These are phyloP conservation scores for Galago senegalensis DNA, from an alignment of 2,797 vertebrate genomes.

Conservation along the genomic window DNA sequence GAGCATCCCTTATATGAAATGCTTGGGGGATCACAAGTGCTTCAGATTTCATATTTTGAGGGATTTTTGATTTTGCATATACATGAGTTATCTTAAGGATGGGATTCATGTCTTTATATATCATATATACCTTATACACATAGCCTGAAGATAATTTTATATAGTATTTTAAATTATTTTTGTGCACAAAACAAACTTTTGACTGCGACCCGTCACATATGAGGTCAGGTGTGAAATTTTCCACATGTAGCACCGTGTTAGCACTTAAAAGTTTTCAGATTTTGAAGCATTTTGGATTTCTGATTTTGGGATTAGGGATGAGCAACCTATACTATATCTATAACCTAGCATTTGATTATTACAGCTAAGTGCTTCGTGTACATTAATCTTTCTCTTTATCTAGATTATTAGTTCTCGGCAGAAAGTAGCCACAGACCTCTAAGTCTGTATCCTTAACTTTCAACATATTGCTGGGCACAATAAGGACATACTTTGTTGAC, in stretches of 20 bases:
- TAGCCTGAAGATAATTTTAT: neutral
- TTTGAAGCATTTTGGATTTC: neutral
- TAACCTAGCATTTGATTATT: slow-evolving; percentile 45
- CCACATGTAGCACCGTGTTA: neutral
- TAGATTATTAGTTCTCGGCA: slow-evolving; percentile 43
- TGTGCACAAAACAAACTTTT: neutral
- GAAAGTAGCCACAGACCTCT: slow-evolving; percentile 40
- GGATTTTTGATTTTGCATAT: neutral
- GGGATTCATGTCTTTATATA: neutral
- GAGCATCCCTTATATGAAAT: neutral
- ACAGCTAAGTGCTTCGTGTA: slow-evolving; percentile 51
- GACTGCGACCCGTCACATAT: neutral
- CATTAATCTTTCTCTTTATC: slow-evolving; percentile 46
- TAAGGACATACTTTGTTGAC: neutral
- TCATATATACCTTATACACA: neutral
- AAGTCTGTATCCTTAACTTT: slow-evolving; percentile 41
- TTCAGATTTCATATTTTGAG: neutral
- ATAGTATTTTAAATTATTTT: neutral
- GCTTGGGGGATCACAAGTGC: neutral
- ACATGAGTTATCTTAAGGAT: neutral
- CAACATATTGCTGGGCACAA: slow-evolving; percentile 16
- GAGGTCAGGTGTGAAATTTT: neutral
- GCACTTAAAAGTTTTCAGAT: neutral
- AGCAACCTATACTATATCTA: neutral
- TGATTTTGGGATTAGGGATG: neutral